phyloP scores from a whole-genome alignment of 2,888 invertebrate genomes.

The Callimorpha dominula region DNA sequence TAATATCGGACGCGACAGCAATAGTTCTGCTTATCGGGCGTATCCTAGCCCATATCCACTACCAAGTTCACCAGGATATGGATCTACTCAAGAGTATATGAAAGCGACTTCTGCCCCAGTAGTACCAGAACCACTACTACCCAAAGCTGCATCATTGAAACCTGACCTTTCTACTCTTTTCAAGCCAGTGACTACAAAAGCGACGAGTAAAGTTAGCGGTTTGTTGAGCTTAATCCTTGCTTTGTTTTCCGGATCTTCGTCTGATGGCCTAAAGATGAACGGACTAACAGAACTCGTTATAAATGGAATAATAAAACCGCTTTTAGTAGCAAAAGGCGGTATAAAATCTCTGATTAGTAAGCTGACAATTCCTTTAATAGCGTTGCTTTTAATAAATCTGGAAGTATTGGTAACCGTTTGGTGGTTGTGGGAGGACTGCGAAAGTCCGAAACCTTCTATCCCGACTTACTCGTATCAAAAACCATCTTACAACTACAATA shows the following conservation, averaged over 20 bases:
- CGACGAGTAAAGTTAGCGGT: conserved; percentile 69
- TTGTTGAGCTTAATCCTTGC: conserved; percentile 70
- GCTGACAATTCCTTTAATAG: conserved; percentile 75
- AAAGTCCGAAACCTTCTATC: conserved; percentile 44
- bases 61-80: conserved; percentile 16
- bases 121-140: conserved; percentile 35
- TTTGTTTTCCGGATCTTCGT: conserved; percentile 66
- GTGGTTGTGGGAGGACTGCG: conserved; percentile 85
- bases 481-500: conserved; percentile 59
- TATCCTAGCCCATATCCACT: conserved; percentile 20
- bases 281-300: conserved; percentile 74
- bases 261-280: conserved; percentile 63
- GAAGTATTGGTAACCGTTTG: conserved; percentile 78
- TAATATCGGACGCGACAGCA: conserved; percentile 39
- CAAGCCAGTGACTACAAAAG: conserved; percentile 68
- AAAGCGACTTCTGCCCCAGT: conserved; percentile 39
- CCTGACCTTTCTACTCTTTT: conserved; percentile 62
- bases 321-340: conserved; percentile 72
- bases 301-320: conserved; percentile 75
- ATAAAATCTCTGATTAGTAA: conserved; percentile 77
- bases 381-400: conserved; percentile 75
- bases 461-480: conserved; percentile 54
- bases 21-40: conserved; percentile 27
- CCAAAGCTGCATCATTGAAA: conserved; percentile 58
- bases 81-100: conserved; percentile 38